These are phyloP conservation scores for Cassiopea xamachana DNA, from an alignment of 30 jellyfish, hydroid and myxozoan species.

Conservation along the genomic window DNA sequence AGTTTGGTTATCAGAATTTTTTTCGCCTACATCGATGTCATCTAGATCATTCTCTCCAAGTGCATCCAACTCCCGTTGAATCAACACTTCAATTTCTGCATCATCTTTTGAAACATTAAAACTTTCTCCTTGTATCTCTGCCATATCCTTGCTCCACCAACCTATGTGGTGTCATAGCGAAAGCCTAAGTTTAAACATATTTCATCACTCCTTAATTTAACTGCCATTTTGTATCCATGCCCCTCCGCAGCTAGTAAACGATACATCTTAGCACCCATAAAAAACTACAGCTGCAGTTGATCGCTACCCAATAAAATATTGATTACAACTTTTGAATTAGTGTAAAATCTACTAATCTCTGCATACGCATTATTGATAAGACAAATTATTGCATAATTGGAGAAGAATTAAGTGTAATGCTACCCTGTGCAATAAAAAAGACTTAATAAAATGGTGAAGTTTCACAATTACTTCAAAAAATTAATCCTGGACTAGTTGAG, in stretches of 20 bases:
- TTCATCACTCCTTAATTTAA: neutral
- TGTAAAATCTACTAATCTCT: too few relatives aligned
- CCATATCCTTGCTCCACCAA: neutral
- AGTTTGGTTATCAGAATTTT: neutral
- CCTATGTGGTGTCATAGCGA: neutral
- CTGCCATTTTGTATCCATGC: slow-evolving; percentile 4
- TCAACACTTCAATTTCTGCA: slow-evolving; percentile 44
- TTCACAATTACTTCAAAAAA: too few relatives aligned
- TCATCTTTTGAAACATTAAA: neutral
- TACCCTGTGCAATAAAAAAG: too few relatives aligned
- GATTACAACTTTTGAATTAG: too few relatives aligned
- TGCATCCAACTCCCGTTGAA: slow-evolving; percentile 36
- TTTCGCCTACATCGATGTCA: neutral
- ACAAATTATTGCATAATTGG: too few relatives aligned
- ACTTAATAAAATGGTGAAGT: too few relatives aligned
- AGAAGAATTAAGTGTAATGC: too few relatives aligned
- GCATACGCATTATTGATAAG: too few relatives aligned
- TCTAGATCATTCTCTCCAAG: slow-evolving; percentile 23
- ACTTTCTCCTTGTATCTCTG: neutral
- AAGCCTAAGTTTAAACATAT: neutral
- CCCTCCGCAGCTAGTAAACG: neutral
- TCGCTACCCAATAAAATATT: too few relatives aligned
- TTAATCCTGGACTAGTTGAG: too few relatives aligned
- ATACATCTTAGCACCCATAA: neutral
- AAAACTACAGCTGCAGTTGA: neutral